Base-by-base conservation (phyloP, 2,797 vertebrate species). In the Threskiornis aethiopicus region DNA sequence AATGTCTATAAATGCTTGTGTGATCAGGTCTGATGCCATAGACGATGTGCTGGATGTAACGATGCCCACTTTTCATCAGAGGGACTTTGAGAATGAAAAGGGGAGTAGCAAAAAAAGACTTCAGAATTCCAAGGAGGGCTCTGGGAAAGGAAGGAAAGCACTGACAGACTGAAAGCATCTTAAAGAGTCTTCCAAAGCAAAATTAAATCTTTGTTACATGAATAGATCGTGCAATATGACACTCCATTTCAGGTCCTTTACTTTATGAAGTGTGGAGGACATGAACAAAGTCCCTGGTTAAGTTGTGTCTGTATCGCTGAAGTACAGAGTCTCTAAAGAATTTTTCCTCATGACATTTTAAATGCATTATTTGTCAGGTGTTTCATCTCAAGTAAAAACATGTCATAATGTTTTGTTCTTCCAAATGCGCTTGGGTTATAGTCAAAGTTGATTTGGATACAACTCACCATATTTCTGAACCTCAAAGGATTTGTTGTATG, bases 401-500 rank as follows among this genome's bases (percentile, higher is more conserved):
- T 58, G 65, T 79, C 52, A 28, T 10, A 54, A 28, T 1, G 31
- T 8, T 76, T 61, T 52, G 54, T 12, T 58, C 65, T 71, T 46
- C 65, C 73, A 61, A 51, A 33, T 1, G 21, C 4, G 3, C 22
- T 24, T 4, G 12, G 42, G 25, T 51, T 44, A 11, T 6, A 13
- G 13, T 9, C 28, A 31, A 75, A 71, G 42, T 9, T 33, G n/a
- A 46, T 16, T 14, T 57, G 65, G 46, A 39, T 8, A 62, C 24
- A 33, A 96, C 99, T 99, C 96, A 99, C 99, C 99, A 10, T 99
- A 99, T 98, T 99, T 99, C 97, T 99, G 99, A 71, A 99, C 99
- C 96, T 99, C 98, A 95, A 99, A 99, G 4, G 99, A 99, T 95
- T 98, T 99, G 98, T 99, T 99, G 97, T 99, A 99, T 3, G 98